Conservation (phyloP, 2,113 vertebrate genomes). For the Thomomys bottae region DNA sequence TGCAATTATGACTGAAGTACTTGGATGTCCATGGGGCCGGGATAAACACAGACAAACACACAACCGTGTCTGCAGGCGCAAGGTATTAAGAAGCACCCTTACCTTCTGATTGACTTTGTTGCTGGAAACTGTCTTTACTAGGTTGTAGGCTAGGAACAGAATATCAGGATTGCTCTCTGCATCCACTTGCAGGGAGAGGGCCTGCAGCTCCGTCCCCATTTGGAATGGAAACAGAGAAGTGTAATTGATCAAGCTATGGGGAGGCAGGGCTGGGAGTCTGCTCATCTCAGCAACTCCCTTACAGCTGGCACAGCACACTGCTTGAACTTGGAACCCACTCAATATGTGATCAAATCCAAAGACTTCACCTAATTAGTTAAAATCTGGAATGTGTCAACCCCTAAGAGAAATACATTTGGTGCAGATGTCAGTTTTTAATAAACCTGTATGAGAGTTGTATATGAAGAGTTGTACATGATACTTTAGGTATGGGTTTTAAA, state of each 20-base stretch:
- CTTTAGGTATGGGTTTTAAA: slow-evolving; percentile 19
- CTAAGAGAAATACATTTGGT: slow-evolving; percentile 48
- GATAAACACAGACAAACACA: background rate
- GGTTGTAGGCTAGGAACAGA: background rate
- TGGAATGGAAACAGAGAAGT: background rate
- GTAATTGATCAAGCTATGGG: background rate
- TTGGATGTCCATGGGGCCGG: background rate
- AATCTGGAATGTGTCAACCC: slow-evolving; percentile 45
- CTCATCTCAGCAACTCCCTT: background rate
- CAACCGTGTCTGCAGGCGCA: background rate
- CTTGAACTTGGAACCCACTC: slow-evolving; percentile 56
- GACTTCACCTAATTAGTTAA: slow-evolving; percentile 57
- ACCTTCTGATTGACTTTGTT: background rate
- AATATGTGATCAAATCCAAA: background rate
- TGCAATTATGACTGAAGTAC: slow-evolving; percentile 54
- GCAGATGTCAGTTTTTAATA: slow-evolving; percentile 44
- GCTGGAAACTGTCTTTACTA: slow-evolving; percentile 2
- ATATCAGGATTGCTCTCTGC: background rate
- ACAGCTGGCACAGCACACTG: background rate
- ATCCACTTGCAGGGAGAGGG: background rate
- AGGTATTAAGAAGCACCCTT: background rate
- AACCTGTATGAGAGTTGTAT: background rate
- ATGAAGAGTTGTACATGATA: slow-evolving; percentile 2
- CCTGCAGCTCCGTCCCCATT: background rate
- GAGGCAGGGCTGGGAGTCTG: background rate